Percentiles rank a stretch among this genome's conserved stretches.
Conservation (phyloP, 2,888 invertebrate species). For the Nemapogon koenigi region DNA sequence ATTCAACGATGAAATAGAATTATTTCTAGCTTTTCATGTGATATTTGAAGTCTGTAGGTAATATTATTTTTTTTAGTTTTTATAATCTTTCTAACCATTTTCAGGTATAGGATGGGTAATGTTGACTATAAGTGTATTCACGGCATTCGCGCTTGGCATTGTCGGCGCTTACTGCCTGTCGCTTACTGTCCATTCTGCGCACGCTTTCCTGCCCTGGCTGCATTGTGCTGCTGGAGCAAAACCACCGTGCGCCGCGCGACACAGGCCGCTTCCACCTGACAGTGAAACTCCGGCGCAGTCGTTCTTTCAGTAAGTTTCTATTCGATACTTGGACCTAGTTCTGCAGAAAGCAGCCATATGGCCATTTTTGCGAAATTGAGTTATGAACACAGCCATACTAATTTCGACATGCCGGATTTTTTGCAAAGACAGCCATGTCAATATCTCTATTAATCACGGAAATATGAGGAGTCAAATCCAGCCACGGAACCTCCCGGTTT, state of each 20-base stretch:
- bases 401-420: too few species aligned
- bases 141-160: slow-evolving; percentile 35
- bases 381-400: too few species aligned
- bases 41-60: too few species aligned
- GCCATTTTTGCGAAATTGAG: too few species aligned
- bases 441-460: too few species aligned
- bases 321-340: too few species aligned
- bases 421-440: too few species aligned
- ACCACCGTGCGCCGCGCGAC: slow-evolving; percentile 46
- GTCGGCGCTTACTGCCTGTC: slow-evolving; percentile 45
- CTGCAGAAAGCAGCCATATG: too few species aligned
- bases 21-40: too few species aligned
- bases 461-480: too few species aligned
- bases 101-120: slow-evolving; percentile 46
- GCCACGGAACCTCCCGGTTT: too few species aligned
- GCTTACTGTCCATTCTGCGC: slow-evolving; percentile 41
- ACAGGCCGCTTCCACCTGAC: slow-evolving; percentile 33
- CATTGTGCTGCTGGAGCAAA: slow-evolving; percentile 43
- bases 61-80: not conserved
- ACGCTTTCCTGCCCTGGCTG: slow-evolving; percentile 52
- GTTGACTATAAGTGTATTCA: slow-evolving; percentile 33
- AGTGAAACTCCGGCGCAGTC: slow-evolving; percentile 47
- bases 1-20: too few species aligned
- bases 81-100: not conserved
- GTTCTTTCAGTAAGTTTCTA: slow-evolving; percentile 42